Percentiles rank a stretch among this genome's conserved stretches.
These are phyloP conservation scores for Cryptophagus acutangulus DNA, from an alignment of 2,888 invertebrate species.

Conservation along the genomic window DNA sequence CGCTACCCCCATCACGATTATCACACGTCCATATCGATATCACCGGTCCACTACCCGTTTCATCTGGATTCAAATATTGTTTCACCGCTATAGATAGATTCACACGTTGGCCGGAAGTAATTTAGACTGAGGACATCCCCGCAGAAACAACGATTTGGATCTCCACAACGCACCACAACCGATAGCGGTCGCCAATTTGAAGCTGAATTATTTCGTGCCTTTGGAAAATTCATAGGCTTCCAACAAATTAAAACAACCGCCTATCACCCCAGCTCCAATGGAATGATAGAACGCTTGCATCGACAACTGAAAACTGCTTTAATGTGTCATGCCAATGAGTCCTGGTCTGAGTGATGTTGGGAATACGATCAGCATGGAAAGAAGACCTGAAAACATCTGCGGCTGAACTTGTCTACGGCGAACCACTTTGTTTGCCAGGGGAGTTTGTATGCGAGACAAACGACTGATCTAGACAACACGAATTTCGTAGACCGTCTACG, in stretches of 20 bases:
- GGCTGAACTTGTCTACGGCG: slow-evolving; percentile 14
- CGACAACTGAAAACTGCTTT: slow-evolving; percentile 14
- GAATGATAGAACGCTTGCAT: slow-evolving; percentile 25
- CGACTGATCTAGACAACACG: not conserved
- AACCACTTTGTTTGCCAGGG: not conserved
- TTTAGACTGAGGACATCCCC: slow-evolving; percentile 9
- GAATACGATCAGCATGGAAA: slow-evolving; percentile 9
- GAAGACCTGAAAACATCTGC: slow-evolving; percentile 11
- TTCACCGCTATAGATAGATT: slow-evolving; percentile 20
- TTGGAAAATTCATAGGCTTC: not conserved
- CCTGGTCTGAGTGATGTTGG: slow-evolving; percentile 14
- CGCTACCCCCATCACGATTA: slow-evolving; percentile 3
- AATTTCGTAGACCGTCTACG: not conserved
- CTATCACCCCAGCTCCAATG: slow-evolving; percentile 24
- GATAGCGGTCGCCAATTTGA: not conserved
- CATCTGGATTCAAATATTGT: slow-evolving; percentile 12
- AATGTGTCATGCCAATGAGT: slow-evolving; percentile 8
- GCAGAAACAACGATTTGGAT: slow-evolving; percentile 8
- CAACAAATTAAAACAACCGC: slow-evolving; percentile 19
- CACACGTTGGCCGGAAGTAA: slow-evolving; percentile 22
- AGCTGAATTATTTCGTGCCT: not conserved
- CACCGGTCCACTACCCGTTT: slow-evolving; percentile 18
- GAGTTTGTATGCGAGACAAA: not conserved
- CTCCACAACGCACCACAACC: slow-evolving; percentile 10
- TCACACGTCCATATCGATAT: slow-evolving; percentile 14